Conservation (phyloP, 1,140 invertebrate genomes). For the Caenorhabditis latens region DNA sequence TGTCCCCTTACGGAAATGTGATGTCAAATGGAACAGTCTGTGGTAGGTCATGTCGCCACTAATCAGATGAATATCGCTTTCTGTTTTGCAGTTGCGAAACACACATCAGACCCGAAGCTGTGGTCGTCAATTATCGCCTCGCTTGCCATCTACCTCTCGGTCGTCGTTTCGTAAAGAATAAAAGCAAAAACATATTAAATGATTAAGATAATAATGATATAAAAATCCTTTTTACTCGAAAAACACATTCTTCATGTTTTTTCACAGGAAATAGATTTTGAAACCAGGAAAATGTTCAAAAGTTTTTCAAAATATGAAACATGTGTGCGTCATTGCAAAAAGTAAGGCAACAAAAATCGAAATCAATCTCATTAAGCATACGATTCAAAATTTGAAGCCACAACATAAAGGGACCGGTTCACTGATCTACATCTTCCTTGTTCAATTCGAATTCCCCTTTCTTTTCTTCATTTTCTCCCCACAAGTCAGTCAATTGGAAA, state of each 20-base stretch:
- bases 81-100: conserved; percentile 39
- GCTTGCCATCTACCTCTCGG: not conserved
- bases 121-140: not conserved
- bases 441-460: conserved; percentile 12
- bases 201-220: not conserved
- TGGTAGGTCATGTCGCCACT: conserved; percentile 31
- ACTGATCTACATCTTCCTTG: conserved; percentile 44
- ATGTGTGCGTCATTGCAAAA: too few species aligned
- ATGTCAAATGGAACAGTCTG: conserved; percentile 46
- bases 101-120: not conserved
- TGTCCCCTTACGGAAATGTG: conserved; percentile 9
- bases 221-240: not conserved
- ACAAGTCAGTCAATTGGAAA: conserved; percentile 53
- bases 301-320: too few species aligned
- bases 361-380: conserved; percentile 41
- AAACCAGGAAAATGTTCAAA: too few species aligned
- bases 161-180: not conserved
- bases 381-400: conserved; percentile 32
- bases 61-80: not conserved
- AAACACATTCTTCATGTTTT: too few species aligned
- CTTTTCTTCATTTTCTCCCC: conserved; percentile 13
- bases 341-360: conserved; percentile 1
- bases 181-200: not conserved
- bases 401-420: conserved; percentile 38
- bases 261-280: too few species aligned